phyloP scores from a whole-genome alignment of 2,888 invertebrate species.

The Arge pagana region DNA sequence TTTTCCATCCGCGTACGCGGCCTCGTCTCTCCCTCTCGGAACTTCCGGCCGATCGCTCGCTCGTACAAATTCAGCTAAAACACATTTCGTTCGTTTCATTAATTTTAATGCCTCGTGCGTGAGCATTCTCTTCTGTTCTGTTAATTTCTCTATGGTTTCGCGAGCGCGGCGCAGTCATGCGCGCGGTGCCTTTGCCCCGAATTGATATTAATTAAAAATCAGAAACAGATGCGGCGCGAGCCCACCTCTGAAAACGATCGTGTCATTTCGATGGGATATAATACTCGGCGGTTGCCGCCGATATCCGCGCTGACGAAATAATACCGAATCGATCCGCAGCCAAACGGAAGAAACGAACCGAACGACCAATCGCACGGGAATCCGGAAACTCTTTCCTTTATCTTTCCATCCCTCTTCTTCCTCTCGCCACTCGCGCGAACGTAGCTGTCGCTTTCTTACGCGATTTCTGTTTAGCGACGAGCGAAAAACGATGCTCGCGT shows the following conservation, averaged over 20 bases:
- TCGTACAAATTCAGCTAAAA: slow-evolving; percentile 54
- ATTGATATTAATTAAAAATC: slow-evolving; percentile 58
- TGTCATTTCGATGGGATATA: too few species aligned
- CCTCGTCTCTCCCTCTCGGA: slow-evolving; percentile 26
- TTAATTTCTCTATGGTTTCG: slow-evolving; percentile 23
- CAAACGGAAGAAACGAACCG: too few species aligned
- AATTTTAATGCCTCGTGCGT: slow-evolving; percentile 51
- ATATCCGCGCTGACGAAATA: slow-evolving; percentile 45
- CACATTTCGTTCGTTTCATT: slow-evolving; percentile 55
- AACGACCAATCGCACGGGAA: too few species aligned
- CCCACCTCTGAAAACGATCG: slow-evolving; percentile 13
- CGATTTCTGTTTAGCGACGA: too few species aligned
- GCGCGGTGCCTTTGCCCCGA: slow-evolving; percentile 44
- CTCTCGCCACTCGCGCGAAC: too few species aligned
- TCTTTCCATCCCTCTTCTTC: too few species aligned
- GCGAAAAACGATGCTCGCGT: too few species aligned
- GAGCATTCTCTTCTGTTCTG: slow-evolving; percentile 48
- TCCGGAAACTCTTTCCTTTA: too few species aligned
- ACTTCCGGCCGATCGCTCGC: slow-evolving; percentile 52
- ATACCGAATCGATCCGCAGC: too few species aligned
- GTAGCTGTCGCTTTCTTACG: too few species aligned
- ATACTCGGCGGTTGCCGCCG: slow-evolving; percentile 26
- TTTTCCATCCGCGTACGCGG: too few species aligned
- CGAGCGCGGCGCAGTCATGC: slow-evolving; percentile 41
- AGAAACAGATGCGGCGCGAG: slow-evolving; percentile 54